Percentiles rank a stretch among this genome's conserved stretches.
Evolutionary conservation across 2,888 invertebrate genomes (phyloP).

Genomic region (Lobophora halterata): DNA sequence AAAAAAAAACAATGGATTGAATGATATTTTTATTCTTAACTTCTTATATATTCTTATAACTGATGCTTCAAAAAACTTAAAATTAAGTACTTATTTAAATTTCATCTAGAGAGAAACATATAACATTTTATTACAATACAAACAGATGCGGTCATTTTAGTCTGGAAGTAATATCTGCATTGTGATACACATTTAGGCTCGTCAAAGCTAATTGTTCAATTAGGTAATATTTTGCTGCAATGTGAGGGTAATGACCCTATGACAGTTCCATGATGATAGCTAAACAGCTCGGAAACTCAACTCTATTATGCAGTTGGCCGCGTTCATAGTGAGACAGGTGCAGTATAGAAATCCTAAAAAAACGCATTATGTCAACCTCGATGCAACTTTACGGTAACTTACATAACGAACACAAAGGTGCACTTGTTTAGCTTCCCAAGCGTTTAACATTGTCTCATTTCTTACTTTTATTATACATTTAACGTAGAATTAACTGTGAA

Average conservation of each 20-base stretch:
- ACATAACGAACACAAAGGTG: slow-evolving; percentile 50
- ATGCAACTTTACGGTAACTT: slow-evolving; percentile 32
- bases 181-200: not conserved
- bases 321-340: not conserved
- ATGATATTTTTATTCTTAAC: too few relatives aligned
- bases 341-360: too few relatives aligned
- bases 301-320: not conserved
- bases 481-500: slow-evolving; percentile 35
- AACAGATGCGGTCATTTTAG: too few relatives aligned
- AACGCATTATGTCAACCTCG: slow-evolving; percentile 38
- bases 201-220: slow-evolving; percentile 18
- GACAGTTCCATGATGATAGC: not conserved
- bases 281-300: too few relatives aligned
- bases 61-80: too few relatives aligned
- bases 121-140: too few relatives aligned
- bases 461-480: slow-evolving; percentile 32
- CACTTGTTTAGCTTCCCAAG: slow-evolving; percentile 66
- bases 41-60: too few relatives aligned
- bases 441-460: slow-evolving; percentile 59
- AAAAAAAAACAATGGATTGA: too few relatives aligned
- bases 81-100: too few relatives aligned
- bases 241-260: slow-evolving; percentile 2
- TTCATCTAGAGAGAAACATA: too few relatives aligned
- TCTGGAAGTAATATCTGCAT: not conserved
- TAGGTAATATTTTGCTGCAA: slow-evolving; percentile 2